A percentile compares a stretch with the other conserved stretches of the same genome.
Evolutionary conservation across 2,113 vertebrate genomes (phyloP).

Genomic region (Sigmodon hispidus): DNA sequence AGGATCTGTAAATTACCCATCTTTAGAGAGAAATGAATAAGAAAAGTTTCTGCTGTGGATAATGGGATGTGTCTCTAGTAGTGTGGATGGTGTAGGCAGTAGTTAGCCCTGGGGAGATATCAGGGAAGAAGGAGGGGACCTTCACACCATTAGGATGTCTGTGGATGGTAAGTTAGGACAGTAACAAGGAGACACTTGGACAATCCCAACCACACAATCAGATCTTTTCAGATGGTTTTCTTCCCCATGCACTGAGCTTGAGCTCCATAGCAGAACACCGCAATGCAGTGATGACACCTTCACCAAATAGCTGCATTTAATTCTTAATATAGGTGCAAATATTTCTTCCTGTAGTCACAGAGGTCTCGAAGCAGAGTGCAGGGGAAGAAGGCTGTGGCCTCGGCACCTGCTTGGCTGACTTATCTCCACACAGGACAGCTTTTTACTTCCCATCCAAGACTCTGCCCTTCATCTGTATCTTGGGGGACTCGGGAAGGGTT

Average conservation of each 20-base stretch:
- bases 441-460: background rate
- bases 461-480: background rate
- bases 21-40: background rate
- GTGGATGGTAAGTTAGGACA: background rate
- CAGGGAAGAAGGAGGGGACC: background rate
- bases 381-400: background rate
- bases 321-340: background rate
- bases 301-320: background rate
- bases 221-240: background rate
- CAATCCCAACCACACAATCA: background rate
- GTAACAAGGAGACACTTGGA: background rate
- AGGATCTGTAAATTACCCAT: background rate
- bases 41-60: background rate
- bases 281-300: background rate
- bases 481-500: background rate
- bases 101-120: background rate
- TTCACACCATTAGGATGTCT: background rate
- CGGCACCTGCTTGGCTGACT: background rate
- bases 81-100: background rate
- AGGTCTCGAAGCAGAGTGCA: background rate
- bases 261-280: background rate
- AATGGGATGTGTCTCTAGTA: background rate
- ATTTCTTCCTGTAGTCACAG: background rate
- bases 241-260: background rate
- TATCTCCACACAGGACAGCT: background rate